Evolutionary conservation across 1,140 invertebrate species (phyloP).

Genomic region (Akabosia matsudoensis): DNA sequence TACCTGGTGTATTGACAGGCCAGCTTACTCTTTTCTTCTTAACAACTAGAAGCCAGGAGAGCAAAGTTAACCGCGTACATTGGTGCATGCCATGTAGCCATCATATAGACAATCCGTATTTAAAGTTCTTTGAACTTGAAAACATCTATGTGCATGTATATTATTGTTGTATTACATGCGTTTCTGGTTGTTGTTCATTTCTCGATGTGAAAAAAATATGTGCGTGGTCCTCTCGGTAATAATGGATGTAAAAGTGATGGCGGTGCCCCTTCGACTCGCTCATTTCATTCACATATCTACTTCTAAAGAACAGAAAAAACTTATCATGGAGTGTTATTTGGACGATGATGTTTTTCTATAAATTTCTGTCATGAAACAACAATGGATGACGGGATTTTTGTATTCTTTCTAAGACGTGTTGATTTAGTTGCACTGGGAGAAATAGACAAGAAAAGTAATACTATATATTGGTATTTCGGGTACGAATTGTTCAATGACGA

Average conservation of each 20-base stretch:
- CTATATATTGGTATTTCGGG: too few species aligned
- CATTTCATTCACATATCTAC: neutral
- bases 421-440: too few species aligned
- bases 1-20: neutral
- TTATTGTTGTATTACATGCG: neutral
- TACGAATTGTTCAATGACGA: too few species aligned
- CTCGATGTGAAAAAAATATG: neutral
- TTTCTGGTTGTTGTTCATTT: neutral
- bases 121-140: conserved; percentile 25
- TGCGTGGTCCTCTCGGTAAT: neutral
- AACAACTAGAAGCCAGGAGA: neutral
- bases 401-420: too few species aligned
- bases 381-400: too few species aligned
- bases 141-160: neutral
- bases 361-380: too few species aligned
- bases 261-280: neutral
- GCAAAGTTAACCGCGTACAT: neutral
- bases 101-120: conserved; percentile 4
- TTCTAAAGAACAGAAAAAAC: neutral
- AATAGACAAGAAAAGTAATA: too few species aligned
- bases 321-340: neutral
- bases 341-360: too few species aligned
- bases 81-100: neutral
- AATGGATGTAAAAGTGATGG: neutral
- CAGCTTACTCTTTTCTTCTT: neutral